Evolutionary conservation across 2,888 invertebrate genomes (phyloP), one percentile per base, ranked within the genome.

Genomic region (Thelaira solivaga): DNA sequence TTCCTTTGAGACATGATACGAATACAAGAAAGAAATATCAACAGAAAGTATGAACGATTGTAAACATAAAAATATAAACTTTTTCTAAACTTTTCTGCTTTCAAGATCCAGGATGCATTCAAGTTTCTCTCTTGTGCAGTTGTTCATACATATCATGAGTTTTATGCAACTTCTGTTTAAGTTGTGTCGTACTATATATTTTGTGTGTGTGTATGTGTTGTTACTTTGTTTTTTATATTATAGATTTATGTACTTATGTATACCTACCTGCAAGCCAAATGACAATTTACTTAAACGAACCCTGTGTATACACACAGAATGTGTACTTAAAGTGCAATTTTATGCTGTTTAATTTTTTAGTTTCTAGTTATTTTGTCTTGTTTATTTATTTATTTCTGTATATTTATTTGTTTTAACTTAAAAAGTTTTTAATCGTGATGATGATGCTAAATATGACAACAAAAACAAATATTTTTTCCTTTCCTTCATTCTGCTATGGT

Each of bases 261-360:
- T 73, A 34, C 29, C 29, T 64, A 24, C 59, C 36, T 51, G 45
- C 41, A 55, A 68, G 65, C 74, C 74, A 61, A 61, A 72, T 68
- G 71, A 77, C 80, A 78, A 72, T 80, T 81, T 80, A 73, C 73
- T 77, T 81, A 72, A 72, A 76, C 64, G 74, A 80, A 76, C 80
- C n/a, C 80, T 73, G 76, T 78, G 61, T 39, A 59, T 26, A 72
- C 53, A 45, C 16, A 76, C 34, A 59, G 49, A 67, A 67, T 65
- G 36, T 65, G 39, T 69, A 47, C 69, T 59, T 53, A 78, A 79
- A 81, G 80, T 80, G 78, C 76, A 82, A 79, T 82, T 80, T 81
- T 73, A 79, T 75, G 81, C 80, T 82, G 81, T 79, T 82, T 82
- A 80, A 81, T 74, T 82, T 81, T 80, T 34, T 16, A 36, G 43